These are phyloP conservation scores for Coptodon rendalli DNA, from an alignment of 2,113 vertebrate species.

Conservation along the genomic window DNA sequence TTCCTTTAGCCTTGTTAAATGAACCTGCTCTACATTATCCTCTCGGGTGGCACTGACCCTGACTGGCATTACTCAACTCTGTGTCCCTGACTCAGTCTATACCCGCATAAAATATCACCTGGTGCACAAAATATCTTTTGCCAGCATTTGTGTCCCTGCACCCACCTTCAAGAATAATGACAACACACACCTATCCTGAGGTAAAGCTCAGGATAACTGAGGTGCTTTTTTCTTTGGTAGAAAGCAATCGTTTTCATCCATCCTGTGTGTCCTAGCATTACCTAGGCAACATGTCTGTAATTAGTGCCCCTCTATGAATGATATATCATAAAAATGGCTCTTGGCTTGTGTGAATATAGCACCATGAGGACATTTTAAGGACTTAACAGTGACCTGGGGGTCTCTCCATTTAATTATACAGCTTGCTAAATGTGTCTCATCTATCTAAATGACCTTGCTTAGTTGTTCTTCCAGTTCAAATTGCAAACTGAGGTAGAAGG, in stretches of 20 bases:
- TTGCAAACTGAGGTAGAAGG: constrained; percentile 25
- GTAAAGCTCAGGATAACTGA: background rate
- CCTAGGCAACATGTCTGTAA: constrained; percentile 17
- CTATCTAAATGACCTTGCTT: constrained; percentile 52
- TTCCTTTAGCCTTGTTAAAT: background rate
- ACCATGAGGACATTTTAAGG: constrained; percentile 30
- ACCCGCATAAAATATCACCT: constrained; percentile 26
- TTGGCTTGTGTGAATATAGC: constrained; percentile 29
- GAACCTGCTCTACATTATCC: background rate
- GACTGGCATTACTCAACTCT: background rate
- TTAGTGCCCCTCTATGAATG: constrained; percentile 26
- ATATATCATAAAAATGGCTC: constrained; percentile 45
- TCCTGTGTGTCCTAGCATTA: background rate
- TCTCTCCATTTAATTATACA: constrained; percentile 53
- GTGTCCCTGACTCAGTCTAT: constrained; percentile 1
- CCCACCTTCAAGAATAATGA: constrained; percentile 7
- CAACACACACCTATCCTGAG: background rate
- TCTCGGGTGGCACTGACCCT: background rate
- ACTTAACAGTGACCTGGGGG: constrained; percentile 30
- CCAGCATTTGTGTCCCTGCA: constrained; percentile 1
- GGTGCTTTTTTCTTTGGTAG: background rate
- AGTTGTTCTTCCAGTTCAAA: constrained; percentile 32
- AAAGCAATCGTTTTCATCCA: background rate
- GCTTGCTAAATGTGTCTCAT: constrained; percentile 56
- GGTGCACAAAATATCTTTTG: background rate